Conservation (phyloP, 2,888 invertebrate genomes). For the Mechanitis messenoides region DNA sequence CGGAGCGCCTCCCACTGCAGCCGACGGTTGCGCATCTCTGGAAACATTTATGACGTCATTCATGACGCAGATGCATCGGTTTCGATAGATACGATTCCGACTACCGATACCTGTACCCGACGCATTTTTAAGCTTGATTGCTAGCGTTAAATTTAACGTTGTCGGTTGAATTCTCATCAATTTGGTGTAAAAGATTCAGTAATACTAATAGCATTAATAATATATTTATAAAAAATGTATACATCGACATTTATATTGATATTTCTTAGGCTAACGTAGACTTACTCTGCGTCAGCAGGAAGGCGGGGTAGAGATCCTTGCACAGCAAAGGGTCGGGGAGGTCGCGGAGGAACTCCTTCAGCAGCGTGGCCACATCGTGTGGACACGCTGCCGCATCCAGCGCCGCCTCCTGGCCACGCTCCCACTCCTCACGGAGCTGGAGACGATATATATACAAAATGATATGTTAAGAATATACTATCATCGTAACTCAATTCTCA, state of each 20-base stretch:
- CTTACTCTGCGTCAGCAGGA: constrained; percentile 94
- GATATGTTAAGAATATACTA: too few species aligned
- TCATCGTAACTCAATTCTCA: too few species aligned
- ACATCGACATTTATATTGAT: too few species aligned
- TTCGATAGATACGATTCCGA: too few species aligned
- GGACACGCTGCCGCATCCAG: constrained; percentile 90
- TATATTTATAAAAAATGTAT: too few species aligned
- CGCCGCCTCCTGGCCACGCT: constrained; percentile 84
- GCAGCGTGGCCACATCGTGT: constrained; percentile 93
- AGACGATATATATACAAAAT: constrained; percentile 25
- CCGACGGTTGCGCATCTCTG: constrained; percentile 88
- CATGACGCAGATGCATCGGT: too few species aligned
- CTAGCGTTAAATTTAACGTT: too few species aligned
- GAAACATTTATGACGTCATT: constrained; percentile 2
- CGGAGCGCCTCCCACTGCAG: constrained; percentile 89
- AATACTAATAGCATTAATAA: too few species aligned
- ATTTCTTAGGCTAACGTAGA: constrained; percentile 22
- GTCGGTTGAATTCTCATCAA: too few species aligned
- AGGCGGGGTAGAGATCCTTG: constrained; percentile 90
- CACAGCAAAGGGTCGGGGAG: constrained; percentile 94
- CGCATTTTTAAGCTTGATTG: too few species aligned
- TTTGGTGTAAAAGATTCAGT: too few species aligned
- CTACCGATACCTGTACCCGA: too few species aligned
- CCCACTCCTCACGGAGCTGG: constrained; percentile 93
- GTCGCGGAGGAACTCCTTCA: constrained; percentile 95